Conservation (phyloP, 2,888 invertebrate species). For the Tachina fera region DNA sequence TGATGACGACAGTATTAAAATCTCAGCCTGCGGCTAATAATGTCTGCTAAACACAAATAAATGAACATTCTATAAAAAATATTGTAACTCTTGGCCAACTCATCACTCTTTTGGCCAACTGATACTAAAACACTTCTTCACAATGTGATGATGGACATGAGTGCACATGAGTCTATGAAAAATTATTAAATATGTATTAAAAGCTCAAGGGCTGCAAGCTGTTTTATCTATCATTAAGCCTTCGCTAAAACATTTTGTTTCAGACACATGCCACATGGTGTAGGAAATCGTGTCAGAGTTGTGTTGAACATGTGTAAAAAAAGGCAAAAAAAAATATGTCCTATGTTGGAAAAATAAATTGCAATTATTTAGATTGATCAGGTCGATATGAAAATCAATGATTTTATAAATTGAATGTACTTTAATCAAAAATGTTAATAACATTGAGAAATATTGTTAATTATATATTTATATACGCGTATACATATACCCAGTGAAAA, state of each 20-base stretch:
- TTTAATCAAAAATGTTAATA: too few species aligned
- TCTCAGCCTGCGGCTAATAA: constrained; percentile 15
- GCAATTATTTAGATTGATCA: too few species aligned
- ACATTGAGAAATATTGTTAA: too few species aligned
- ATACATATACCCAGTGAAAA: too few species aligned
- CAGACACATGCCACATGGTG: too few species aligned
- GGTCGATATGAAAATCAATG: too few species aligned
- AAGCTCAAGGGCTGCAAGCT: constrained; percentile 38
- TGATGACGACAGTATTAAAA: constrained; percentile 55
- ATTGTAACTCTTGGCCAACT: neutral
- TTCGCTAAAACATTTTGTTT: constrained; percentile 11
- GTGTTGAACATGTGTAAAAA: neutral
- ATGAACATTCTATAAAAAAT: constrained; percentile 8
- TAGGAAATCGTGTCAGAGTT: neutral
- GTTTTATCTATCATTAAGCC: constrained; percentile 29
- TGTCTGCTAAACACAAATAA: neutral
- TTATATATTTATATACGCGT: too few species aligned
- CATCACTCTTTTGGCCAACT: constrained; percentile 11
- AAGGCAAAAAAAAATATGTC: neutral
- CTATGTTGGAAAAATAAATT: too few species aligned
- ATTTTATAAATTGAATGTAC: too few species aligned
- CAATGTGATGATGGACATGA: constrained; percentile 51
- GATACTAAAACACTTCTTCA: constrained; percentile 44
- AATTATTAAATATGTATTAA: constrained; percentile 29
- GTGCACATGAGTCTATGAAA: constrained; percentile 4